A percentile compares a stretch with the other conserved stretches of the same genome.
Conservation (phyloP, 37 sponge, comb jelly and placozoan genomes). For the Cliona cf. orientalis region DNA sequence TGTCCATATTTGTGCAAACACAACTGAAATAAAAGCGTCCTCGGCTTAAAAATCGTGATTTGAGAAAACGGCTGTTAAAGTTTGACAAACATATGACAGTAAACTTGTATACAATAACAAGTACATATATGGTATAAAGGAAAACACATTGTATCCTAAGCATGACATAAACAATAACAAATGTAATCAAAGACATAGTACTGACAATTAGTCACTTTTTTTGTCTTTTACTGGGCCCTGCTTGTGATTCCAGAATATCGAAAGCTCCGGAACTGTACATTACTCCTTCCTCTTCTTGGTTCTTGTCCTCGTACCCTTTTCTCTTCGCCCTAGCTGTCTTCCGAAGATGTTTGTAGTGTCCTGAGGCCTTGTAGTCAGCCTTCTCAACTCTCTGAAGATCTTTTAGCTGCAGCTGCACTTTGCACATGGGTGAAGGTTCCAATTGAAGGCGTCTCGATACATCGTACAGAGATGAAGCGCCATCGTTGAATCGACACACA, state of each 20-base stretch:
- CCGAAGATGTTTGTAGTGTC: not conserved
- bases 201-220: too few species aligned
- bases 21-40: not conserved
- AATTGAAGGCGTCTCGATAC: not conserved
- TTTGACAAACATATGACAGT: too few species aligned
- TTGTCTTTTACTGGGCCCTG: too few species aligned
- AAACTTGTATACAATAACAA: too few species aligned
- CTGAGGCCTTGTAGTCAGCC: not conserved
- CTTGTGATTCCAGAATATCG: too few species aligned
- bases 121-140: too few species aligned
- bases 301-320: constrained; percentile 8
- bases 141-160: too few species aligned
- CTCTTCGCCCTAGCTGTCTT: constrained; percentile 1
- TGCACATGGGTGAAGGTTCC: not conserved
- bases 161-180: too few species aligned
- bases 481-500: constrained; percentile 30
- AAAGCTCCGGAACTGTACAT: not conserved
- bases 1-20: not conserved
- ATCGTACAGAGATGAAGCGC: not conserved
- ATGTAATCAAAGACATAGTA: too few species aligned
- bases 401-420: not conserved
- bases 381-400: constrained; percentile 2
- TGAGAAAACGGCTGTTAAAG: not conserved
- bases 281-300: not conserved
- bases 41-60: not conserved